Percentiles rank a stretch among this genome's conserved stretches.
phyloP scores from a whole-genome alignment of 2,888 invertebrate species.

The Zaprionus lineosus region DNA sequence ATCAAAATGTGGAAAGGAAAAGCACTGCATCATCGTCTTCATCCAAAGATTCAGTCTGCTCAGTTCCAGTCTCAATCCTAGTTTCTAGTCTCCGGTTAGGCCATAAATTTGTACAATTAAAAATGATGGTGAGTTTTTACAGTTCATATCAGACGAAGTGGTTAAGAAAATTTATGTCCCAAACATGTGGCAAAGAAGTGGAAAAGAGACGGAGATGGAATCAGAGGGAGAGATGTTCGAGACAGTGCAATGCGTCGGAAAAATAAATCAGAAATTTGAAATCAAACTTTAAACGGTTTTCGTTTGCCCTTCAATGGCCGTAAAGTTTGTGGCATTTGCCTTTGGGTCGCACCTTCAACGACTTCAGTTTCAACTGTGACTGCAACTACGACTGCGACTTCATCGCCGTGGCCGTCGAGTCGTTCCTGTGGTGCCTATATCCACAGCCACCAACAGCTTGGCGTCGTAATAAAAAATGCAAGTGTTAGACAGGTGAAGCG shows the following conservation, averaged over 20 bases:
- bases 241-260: constrained; percentile 24
- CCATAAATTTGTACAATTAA: constrained; percentile 75
- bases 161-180: constrained; percentile 56
- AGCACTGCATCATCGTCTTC: constrained; percentile 56
- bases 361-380: too few species aligned
- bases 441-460: constrained; percentile 7
- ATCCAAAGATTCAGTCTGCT: background rate
- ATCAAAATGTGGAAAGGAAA: too few species aligned
- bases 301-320: constrained; percentile 27
- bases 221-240: too few species aligned
- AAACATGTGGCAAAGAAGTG: constrained; percentile 14
- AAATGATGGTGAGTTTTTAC: constrained; percentile 73
- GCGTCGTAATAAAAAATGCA: constrained; percentile 51
- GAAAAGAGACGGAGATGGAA: too few species aligned
- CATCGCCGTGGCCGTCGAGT: too few species aligned
- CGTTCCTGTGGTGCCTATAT: background rate
- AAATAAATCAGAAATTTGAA: constrained; percentile 65
- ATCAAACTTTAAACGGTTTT: constrained; percentile 58
- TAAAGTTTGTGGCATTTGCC: constrained; percentile 36
- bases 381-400: too few species aligned
- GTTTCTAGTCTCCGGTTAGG: constrained; percentile 19
- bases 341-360: constrained; percentile 35
- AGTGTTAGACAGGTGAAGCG: constrained; percentile 61
- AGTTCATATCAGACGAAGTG: constrained; percentile 46
- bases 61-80: constrained; percentile 1